phyloP scores from a whole-genome alignment of 1,140 invertebrate species.

The Heliothis virescens region DNA sequence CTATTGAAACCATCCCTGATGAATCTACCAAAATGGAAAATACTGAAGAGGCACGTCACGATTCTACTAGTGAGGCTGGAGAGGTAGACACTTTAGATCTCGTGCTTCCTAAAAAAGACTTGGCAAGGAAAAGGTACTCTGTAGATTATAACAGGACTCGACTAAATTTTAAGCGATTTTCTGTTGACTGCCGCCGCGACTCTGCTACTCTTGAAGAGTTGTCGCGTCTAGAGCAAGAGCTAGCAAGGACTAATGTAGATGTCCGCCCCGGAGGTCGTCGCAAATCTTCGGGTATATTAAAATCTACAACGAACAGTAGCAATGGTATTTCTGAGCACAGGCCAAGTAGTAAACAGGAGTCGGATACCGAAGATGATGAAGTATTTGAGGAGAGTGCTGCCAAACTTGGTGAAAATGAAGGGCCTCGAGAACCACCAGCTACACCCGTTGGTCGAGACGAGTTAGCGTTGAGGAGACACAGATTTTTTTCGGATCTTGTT shows the following conservation, averaged over 20 bases:
- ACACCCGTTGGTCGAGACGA: conserved; percentile 92
- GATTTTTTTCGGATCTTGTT: conserved; percentile 92
- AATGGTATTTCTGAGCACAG: conserved; percentile 68
- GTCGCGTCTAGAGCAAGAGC: conserved; percentile 73
- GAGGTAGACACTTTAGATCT: conserved; percentile 68
- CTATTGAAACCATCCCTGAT: conserved; percentile 3
- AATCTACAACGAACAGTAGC: conserved; percentile 78
- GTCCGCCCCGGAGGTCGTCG: conserved; percentile 71
- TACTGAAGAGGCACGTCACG: conserved; percentile 57
- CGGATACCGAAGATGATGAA: conserved; percentile 81
- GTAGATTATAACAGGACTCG: conserved; percentile 77
- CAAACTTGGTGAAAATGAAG: conserved; percentile 60
- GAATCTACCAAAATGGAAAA: conserved; percentile 46
- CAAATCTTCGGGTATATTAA: conserved; percentile 84
- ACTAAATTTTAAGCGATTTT: conserved; percentile 79
- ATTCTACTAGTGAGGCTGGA: conserved; percentile 63
- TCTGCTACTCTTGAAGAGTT: conserved; percentile 77
- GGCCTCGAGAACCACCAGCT: conserved; percentile 89
- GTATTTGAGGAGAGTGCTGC: conserved; percentile 72
- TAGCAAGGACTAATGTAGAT: conserved; percentile 78
- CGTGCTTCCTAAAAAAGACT: conserved; percentile 68
- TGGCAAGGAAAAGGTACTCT: conserved; percentile 76
- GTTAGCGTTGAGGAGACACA: conserved; percentile 90
- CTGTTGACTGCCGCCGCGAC: conserved; percentile 77
- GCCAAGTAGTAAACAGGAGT: conserved; percentile 61